Percentiles rank a stretch among this genome's conserved stretches.
Evolutionary conservation across 1,140 invertebrate species (phyloP).

Genomic region (Plodia interpunctella): DNA sequence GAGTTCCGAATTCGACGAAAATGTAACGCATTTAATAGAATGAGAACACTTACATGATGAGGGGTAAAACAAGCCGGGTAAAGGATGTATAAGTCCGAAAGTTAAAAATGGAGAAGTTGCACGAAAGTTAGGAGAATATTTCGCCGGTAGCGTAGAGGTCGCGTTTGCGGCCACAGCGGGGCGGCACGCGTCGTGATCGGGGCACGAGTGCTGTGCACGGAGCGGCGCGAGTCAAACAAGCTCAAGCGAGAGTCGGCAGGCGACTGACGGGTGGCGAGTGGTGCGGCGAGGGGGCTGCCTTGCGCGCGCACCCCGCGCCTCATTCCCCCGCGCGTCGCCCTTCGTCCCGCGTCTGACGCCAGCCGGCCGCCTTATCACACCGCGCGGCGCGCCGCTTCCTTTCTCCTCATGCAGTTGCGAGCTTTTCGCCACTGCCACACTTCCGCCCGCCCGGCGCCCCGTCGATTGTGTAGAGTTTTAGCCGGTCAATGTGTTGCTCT

Average conservation of each 20-base stretch:
- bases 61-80: conserved; percentile 72
- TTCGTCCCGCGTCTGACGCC: conserved; percentile 41
- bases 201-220: conserved; percentile 72
- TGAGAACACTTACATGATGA: conserved; percentile 75
- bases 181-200: conserved; percentile 73
- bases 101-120: conserved; percentile 72
- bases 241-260: conserved; percentile 45
- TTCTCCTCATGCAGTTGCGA: conserved; percentile 74
- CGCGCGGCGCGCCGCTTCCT: conserved; percentile 70
- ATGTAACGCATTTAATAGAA: conserved; percentile 57
- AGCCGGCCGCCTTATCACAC: conserved; percentile 69
- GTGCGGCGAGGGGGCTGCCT: conserved; percentile 54
- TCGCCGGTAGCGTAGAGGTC: conserved; percentile 72
- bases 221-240: conserved; percentile 74
- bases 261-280: conserved; percentile 66
- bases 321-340: conserved; percentile 28
- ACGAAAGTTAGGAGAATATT: conserved; percentile 67
- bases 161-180: conserved; percentile 71
- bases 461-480: conserved; percentile 63
- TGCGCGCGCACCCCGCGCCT: conserved; percentile 52
- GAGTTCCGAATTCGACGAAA: conserved; percentile 70
- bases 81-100: conserved; percentile 66
- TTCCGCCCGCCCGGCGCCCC: conserved; percentile 56
- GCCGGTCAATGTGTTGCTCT: conserved; percentile 56
- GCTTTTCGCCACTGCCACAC: conserved; percentile 74